Conservation (phyloP, 1,140 invertebrate genomes). For the Drosophila punjabiensis region DNA sequence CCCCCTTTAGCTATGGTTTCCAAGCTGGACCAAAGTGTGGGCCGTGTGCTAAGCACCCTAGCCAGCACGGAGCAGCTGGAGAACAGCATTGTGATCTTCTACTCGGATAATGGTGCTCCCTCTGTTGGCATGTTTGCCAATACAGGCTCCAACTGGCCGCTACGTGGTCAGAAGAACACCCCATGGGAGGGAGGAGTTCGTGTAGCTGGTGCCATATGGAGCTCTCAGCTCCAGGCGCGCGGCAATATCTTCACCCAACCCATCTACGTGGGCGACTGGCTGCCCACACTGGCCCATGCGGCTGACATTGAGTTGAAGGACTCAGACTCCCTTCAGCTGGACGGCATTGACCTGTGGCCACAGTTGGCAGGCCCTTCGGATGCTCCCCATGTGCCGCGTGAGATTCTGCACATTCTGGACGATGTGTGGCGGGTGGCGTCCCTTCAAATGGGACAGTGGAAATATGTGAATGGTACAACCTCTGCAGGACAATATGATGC, state of each 20-base stretch:
- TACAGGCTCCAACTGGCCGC: constrained; percentile 94
- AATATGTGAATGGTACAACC: constrained; percentile 89
- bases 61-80: constrained; percentile 89
- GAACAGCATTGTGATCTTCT: constrained; percentile 91
- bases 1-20: constrained; percentile 91
- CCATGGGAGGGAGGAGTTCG: constrained; percentile 94
- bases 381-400: constrained; percentile 86
- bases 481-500: constrained; percentile 85
- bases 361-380: constrained; percentile 85
- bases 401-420: constrained; percentile 91
- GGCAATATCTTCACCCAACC: constrained; percentile 90
- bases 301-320: constrained; percentile 75
- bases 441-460: constrained; percentile 89
- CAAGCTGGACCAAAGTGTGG: constrained; percentile 94
- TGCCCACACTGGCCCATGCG: constrained; percentile 92
- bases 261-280: constrained; percentile 94
- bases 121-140: constrained; percentile 90
- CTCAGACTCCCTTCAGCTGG: constrained; percentile 86
- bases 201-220: constrained; percentile 92
- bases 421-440: constrained; percentile 88
- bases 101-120: constrained; percentile 92
- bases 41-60: constrained; percentile 91
- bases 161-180: constrained; percentile 93
- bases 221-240: constrained; percentile 86
- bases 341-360: constrained; percentile 91